phyloP scores from a whole-genome alignment of 2,113 vertebrate species.

The Gymnocephalus cernua region DNA sequence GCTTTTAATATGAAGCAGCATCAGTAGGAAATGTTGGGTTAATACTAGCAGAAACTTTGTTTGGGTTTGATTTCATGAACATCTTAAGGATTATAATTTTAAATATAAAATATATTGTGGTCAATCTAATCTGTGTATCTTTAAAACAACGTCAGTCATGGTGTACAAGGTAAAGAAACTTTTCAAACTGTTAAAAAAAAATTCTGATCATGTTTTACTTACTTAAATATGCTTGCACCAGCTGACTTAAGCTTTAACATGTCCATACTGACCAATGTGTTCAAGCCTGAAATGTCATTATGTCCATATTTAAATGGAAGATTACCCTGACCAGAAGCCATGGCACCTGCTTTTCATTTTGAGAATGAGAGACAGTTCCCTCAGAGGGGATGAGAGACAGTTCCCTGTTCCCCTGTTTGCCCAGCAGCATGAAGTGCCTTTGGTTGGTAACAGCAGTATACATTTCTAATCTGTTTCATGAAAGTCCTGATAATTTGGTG shows the following conservation, averaged over 20 bases:
- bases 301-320: not conserved
- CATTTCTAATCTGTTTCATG: slow-evolving; percentile 69
- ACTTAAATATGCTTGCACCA: slow-evolving; percentile 26
- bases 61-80: not conserved
- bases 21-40: not conserved
- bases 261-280: not conserved
- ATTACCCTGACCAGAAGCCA: slow-evolving; percentile 17
- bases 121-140: slow-evolving; percentile 56
- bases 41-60: not conserved
- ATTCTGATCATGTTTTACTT: slow-evolving; percentile 2
- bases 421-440: slow-evolving; percentile 96
- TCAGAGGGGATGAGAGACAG: not conserved
- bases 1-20: not conserved
- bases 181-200: not conserved
- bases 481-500: slow-evolving; percentile 27
- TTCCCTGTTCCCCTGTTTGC: too few relatives aligned
- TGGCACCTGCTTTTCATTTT: not conserved
- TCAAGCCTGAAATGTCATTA: slow-evolving; percentile 19
- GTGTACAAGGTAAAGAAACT: not conserved
- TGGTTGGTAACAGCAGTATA: slow-evolving; percentile 91
- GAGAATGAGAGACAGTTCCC: slow-evolving; percentile 1
- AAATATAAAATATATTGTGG: not conserved
- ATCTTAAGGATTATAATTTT: slow-evolving; percentile 43
- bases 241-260: slow-evolving; percentile 54
- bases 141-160: slow-evolving; percentile 25